phyloP scores from a whole-genome alignment of 2,797 vertebrate species.

The Simalia tracyae region DNA sequence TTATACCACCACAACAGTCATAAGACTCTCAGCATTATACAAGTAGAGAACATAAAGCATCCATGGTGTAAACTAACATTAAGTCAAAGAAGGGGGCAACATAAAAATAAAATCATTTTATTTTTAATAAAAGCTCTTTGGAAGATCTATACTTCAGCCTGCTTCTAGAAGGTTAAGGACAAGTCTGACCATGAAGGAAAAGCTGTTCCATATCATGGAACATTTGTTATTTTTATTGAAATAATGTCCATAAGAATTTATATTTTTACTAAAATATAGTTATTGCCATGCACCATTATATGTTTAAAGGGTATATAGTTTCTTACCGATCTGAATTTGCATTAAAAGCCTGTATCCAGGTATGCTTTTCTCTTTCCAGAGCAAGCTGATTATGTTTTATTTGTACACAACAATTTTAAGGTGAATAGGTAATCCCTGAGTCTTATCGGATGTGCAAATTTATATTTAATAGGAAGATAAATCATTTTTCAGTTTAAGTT shows the following conservation, averaged over 20 bases:
- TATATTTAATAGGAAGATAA: neutral
- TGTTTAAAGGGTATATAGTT: neutral
- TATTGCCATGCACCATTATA: neutral
- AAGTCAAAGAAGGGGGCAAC: neutral
- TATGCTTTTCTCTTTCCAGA: neutral
- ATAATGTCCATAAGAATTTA: neutral
- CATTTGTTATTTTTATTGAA: neutral
- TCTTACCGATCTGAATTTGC: neutral
- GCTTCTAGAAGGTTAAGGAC: neutral
- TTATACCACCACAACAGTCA: neutral
- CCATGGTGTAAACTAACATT: neutral
- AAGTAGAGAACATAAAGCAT: neutral
- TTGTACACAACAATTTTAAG: neutral
- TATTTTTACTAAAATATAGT: neutral
- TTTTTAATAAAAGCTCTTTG: neutral
- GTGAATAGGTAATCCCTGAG: neutral
- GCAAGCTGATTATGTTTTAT: neutral
- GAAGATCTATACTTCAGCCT: neutral
- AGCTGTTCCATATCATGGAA: neutral
- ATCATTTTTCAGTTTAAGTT: constrained; percentile 7
- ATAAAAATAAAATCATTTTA: neutral
- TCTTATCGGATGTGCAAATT: neutral
- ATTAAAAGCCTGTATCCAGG: neutral
- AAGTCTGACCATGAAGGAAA: neutral
- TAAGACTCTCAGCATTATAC: neutral